phyloP scores from a whole-genome alignment of 2,888 invertebrate genomes.

The Cantharis nigra region DNA sequence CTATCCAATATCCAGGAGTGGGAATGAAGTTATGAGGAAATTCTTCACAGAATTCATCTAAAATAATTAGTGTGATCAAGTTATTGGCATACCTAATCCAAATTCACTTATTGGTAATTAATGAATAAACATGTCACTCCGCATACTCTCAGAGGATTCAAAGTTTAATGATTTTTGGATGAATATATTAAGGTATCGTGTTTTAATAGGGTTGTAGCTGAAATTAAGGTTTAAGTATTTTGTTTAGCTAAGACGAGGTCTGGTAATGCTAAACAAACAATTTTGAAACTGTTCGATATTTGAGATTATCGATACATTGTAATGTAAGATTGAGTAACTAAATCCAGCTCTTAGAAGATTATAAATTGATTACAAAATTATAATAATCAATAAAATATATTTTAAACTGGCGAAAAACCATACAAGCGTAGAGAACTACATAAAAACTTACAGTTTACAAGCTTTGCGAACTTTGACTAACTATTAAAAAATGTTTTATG shows the following conservation, averaged over 20 bases:
- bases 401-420: too few species aligned
- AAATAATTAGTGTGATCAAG: conserved; percentile 35
- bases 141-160: not conserved
- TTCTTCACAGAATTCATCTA: conserved; percentile 93
- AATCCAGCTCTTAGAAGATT: not conserved
- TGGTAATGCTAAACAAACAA: not conserved
- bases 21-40: conserved; percentile 90
- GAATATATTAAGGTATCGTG: not conserved
- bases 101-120: not conserved
- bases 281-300: not conserved
- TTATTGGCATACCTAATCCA: not conserved
- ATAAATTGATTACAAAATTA: not conserved
- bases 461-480: too few species aligned
- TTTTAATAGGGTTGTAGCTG: not conserved
- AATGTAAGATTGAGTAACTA: not conserved
- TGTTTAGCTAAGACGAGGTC: not conserved
- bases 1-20: conserved; percentile 94
- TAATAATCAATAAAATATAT: not conserved
- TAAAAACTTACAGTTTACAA: too few species aligned
- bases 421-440: too few species aligned
- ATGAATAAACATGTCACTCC: not conserved
- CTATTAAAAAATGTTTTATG: too few species aligned
- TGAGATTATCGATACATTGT: not conserved
- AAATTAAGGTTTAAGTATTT: not conserved
- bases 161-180: not conserved